Base-by-base conservation (phyloP, 2,888 invertebrate species). In the Aleiodes testaceus region DNA sequence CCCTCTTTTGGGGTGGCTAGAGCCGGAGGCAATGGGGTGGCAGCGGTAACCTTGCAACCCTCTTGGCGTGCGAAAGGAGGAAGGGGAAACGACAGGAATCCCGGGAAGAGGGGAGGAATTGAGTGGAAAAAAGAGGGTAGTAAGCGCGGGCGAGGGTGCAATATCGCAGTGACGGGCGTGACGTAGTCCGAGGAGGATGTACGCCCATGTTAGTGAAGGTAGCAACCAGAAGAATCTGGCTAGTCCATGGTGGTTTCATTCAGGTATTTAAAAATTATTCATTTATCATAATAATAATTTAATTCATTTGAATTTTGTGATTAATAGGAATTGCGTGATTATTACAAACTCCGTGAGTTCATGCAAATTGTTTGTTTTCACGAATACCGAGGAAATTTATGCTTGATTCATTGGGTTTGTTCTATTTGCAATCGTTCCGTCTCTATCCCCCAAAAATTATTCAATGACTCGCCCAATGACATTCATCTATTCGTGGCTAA, bases 151-250 rank as follows among this genome's bases (percentile, higher is more conserved):
- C 78, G 80, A 80, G 82, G 82, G 81, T 82, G 82, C 81, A 82
- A 79, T 80, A 22, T 22, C 79, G 78, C 84, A 87, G 86, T 87
- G 84, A 85, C 86, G 85, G 86, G 86, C 85, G 87, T 86, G 85
- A 85, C 85, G 85, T 86, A 84, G 84, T 80, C 83, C 81, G 82
- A 81, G 86, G 83, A 86, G 85, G 86, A 87, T 87, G 87, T 87
- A 87, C 81, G 84, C 86, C 85, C 84, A 84, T 84, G 84, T 83
- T 77, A 85, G 84, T 80, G 85, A 82, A 82, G 82, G 81, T 82
- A 85, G 82, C 82, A 84, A 85, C 82, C 85, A 84, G 79, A 83
- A 84, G 82, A 81, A 84, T 80, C 81, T 85, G 83, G 81, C 85
- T 82, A 84, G 85, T 82, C 81, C 85, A 82, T 86, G 86, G 86